These are phyloP conservation scores for Pardalotus punctatus DNA, from an alignment of 2,113 vertebrate species.

Conservation along the genomic window DNA sequence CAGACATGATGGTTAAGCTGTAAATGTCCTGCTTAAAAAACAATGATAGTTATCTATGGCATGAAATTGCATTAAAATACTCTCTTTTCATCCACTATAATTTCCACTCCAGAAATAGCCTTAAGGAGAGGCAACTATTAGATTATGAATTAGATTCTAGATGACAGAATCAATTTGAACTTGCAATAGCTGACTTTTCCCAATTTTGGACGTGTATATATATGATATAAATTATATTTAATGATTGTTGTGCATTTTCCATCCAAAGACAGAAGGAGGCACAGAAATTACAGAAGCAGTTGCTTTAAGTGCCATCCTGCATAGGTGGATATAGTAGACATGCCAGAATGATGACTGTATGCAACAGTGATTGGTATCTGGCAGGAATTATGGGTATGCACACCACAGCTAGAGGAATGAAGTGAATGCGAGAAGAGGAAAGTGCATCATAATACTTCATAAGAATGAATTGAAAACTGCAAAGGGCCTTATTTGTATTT, in stretches of 20 bases:
- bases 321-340: not conserved
- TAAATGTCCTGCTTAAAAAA: slow-evolving; percentile 49
- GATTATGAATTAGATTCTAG: slow-evolving; percentile 48
- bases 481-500: not conserved
- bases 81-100: slow-evolving; percentile 49
- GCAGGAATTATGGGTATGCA: not conserved
- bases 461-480: not conserved
- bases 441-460: not conserved
- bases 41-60: slow-evolving; percentile 31
- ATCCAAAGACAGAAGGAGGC: slow-evolving; percentile 23
- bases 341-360: not conserved
- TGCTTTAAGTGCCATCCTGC: not conserved
- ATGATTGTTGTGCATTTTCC: slow-evolving; percentile 15
- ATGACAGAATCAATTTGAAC: slow-evolving; percentile 43
- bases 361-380: not conserved
- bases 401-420: not conserved
- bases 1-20: not conserved
- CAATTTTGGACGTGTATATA: not conserved
- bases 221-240: slow-evolving; percentile 43
- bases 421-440: not conserved
- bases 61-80: slow-evolving; percentile 52
- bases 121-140: slow-evolving; percentile 20
- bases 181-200: slow-evolving; percentile 23
- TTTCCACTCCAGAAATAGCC: slow-evolving; percentile 48
- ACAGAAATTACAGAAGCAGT: slow-evolving; percentile 34